Base-by-base conservation (phyloP, 2,797 vertebrate species). In the Microcaecilia unicolor region DNA sequence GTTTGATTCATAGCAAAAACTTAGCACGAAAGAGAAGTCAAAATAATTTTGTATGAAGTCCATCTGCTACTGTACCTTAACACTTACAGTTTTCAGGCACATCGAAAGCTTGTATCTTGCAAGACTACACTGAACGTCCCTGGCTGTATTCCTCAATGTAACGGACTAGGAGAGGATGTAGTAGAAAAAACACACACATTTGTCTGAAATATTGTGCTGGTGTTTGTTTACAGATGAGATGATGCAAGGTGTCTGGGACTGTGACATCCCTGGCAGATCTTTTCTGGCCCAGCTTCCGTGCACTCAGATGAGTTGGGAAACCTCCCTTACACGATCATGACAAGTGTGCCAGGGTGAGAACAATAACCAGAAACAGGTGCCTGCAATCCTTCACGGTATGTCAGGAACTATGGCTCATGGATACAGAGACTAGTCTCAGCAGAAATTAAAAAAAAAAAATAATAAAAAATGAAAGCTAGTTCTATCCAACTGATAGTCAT, bases 341-440 rank as follows among this genome's bases (percentile, higher is more conserved):
- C 74, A 81, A 74, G 72, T 67, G 57, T 54, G 52, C 64, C 61
- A 18, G 15, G 35, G 34, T 26, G 55, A 76, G 57, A 75, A 76
- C 81, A 82, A 82, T 79, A 57, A 64, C 76, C 72, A 81, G 81
- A 80, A 80, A 72, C 78, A 78, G 72, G 71, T 77, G 79, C 60
- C 39, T 13, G 39, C 31, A 35, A 37, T 32, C 59, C 28, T 51
- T 54, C 28, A 34, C 39, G 28, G 34, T 36, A 34, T 48, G 58
- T 61, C 72, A 71, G 78, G 64, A 72, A 63, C 56, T 54, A 9
- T 2, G 9, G 4, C 33, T 48, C 2, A 0, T 41, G 61, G 56
- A 67, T 64, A 69, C 15, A 10, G 32, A 22, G 11, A 34, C 55
- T n/a, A 1, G 18, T 51, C 20, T 54, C 45, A 48, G 30, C 41